phyloP scores from a whole-genome alignment of 2,113 vertebrate genomes.

The Chaetodon trifascialis region DNA sequence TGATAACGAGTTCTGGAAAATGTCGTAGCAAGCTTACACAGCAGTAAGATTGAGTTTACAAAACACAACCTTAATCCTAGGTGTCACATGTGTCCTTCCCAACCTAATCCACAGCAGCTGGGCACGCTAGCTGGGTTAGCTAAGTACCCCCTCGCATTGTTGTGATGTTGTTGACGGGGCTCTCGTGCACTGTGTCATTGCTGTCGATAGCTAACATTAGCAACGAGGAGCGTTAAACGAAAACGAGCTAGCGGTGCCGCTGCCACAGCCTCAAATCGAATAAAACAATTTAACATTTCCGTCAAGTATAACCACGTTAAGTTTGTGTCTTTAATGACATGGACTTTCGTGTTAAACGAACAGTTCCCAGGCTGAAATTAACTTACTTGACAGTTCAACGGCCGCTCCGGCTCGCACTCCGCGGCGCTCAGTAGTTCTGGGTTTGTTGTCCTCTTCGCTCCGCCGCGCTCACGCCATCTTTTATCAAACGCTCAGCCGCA shows the following conservation, averaged over 20 bases:
- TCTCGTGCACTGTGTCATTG: conserved; percentile 59
- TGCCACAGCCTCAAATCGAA: not conserved
- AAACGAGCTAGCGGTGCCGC: not conserved
- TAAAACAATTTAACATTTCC: not conserved
- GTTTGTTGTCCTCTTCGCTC: conserved; percentile 82
- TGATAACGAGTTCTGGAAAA: conserved; percentile 34
- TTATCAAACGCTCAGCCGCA: conserved; percentile 87
- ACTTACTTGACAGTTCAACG: conserved; percentile 64
- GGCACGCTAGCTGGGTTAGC: not conserved
- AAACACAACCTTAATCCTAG: not conserved
- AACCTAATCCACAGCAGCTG: not conserved
- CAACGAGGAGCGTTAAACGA: conserved; percentile 35
- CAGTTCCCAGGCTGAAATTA: too few relatives aligned
- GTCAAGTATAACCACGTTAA: not conserved
- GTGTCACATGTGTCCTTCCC: not conserved
- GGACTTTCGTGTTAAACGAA: fast-evolving
- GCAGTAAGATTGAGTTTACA: not conserved
- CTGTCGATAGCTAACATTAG: conserved; percentile 68
- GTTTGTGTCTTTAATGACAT: fast-evolving
- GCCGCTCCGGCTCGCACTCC: conserved; percentile 40
- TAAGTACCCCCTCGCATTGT: conserved; percentile 19
- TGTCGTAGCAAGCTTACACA: conserved; percentile 13
- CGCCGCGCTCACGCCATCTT: conserved; percentile 94
- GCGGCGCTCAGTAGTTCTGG: conserved; percentile 49
- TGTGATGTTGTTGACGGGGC: conserved; percentile 39